Evolutionary conservation across 2,888 invertebrate species (phyloP), one percentile per base, ranked within the genome.

Genomic region (Caenorhabditis macrosperma): DNA sequence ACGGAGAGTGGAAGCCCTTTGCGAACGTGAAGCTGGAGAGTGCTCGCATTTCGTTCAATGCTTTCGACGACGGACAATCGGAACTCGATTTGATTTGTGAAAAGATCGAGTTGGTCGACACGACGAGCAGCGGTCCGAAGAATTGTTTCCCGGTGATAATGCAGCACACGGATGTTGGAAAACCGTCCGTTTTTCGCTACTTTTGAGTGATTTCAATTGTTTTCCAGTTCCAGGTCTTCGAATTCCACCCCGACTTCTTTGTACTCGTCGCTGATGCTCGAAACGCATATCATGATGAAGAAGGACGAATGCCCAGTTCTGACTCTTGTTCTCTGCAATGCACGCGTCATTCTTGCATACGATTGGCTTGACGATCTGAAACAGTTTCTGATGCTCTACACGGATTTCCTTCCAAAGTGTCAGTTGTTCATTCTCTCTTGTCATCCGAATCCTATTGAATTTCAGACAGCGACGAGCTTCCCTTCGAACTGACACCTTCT

Each of bases 31-130:
- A 91, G 80, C 90, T 92, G 81, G 89, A 90, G 61, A 87, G 85
- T 46, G 85, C 92, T 1, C 86, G 90, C 24, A 87, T 92, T 35
- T 90, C 90, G 24, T 92, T 91, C 85, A 92, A 92, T 78, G 90
- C 90, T 48, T 91, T 89, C 80, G 91, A 92, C 38, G 92, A 92
- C 85, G 90, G 90, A 52, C 90, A 91, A 48, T 91, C 91, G 69
- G 92, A 92, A 76, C 87, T 92, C 15, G 92, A 92, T 85, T 86
- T 92, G 57, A 91, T 92, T 41, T 92, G 92, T 22, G 90, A 92
- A 66, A 91, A 91, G 69, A 91, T 92, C 44, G 86, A 90, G 20
- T 90, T 91, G n/a, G 84, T 90, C 48, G 92, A 92, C 86, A 91
- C 91, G 12, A 88, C 64, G 20, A 60, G 54, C n/a, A 57, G 46